These are phyloP conservation scores for Odontothrips loti DNA, from an alignment of 2,888 invertebrate species.

Conservation along the genomic window DNA sequence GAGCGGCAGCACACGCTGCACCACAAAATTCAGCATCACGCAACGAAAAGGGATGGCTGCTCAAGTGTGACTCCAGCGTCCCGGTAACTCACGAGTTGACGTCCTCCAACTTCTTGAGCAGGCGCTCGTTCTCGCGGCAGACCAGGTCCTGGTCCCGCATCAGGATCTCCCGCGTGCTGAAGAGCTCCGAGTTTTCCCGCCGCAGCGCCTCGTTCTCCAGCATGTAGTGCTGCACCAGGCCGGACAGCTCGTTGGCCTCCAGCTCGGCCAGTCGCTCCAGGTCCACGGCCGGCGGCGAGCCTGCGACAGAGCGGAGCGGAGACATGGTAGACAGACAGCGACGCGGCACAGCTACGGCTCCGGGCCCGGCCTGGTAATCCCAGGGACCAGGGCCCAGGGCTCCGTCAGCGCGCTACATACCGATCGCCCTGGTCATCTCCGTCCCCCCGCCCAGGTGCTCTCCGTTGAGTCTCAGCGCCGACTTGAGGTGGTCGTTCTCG, in stretches of 20 bases:
- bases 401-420: neutral
- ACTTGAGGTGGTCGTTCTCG: slow-evolving; percentile 82
- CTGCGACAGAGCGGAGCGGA: neutral
- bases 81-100: slow-evolving; percentile 69
- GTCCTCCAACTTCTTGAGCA: slow-evolving; percentile 82
- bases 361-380: too few relatives aligned
- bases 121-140: slow-evolving; percentile 83
- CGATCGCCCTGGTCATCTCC: neutral
- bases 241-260: slow-evolving; percentile 73
- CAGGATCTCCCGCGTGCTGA: slow-evolving; percentile 70
- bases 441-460: slow-evolving; percentile 45
- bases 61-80: neutral
- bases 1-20: slow-evolving; percentile 74
- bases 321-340: too few relatives aligned
- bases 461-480: slow-evolving; percentile 65
- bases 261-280: slow-evolving; percentile 69
- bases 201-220: slow-evolving; percentile 72
- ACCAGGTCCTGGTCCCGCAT: slow-evolving; percentile 85
- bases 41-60: too few relatives aligned
- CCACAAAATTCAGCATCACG: too few relatives aligned
- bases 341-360: too few relatives aligned
- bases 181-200: slow-evolving; percentile 81
- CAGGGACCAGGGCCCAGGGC: too few relatives aligned
- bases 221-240: slow-evolving; percentile 81
- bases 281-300: slow-evolving; percentile 58